These are phyloP conservation scores for Drosophila paranaensis DNA, from an alignment of 2,888 invertebrate species.

Conservation along the genomic window DNA sequence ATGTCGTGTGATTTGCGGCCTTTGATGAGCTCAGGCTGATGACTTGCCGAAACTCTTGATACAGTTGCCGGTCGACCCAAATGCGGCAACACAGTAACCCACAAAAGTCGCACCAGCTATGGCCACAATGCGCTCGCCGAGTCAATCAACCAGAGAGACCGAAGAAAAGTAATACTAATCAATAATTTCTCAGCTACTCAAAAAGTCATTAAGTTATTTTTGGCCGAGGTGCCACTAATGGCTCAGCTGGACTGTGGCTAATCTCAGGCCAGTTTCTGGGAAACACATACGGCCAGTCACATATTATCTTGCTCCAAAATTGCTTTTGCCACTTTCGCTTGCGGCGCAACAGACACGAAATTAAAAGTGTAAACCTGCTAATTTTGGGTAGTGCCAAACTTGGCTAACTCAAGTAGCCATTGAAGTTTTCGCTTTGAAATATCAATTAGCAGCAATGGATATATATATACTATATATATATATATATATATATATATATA, in stretches of 20 bases:
- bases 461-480: background rate
- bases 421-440: conserved; percentile 35
- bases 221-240: conserved; percentile 48
- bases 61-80: conserved; percentile 29
- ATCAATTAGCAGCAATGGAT: conserved; percentile 64
- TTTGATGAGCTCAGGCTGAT: conserved; percentile 24
- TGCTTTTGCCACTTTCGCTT: conserved; percentile 65
- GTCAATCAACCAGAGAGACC: conserved; percentile 13
- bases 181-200: conserved; percentile 73
- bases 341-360: conserved; percentile 56
- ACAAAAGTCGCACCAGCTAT: conserved; percentile 26
- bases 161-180: conserved; percentile 45
- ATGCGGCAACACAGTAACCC: conserved; percentile 54
- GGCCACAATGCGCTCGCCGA: conserved; percentile 38
- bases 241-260: conserved; percentile 29
- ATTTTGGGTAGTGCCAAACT: conserved; percentile 51
- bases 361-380: conserved; percentile 72
- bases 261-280: conserved; percentile 26
- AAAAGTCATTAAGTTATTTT: conserved; percentile 67
- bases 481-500: conserved; percentile 3
- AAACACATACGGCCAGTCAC: conserved; percentile 1
- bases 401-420: conserved; percentile 8
- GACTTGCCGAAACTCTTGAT: conserved; percentile 39
- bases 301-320: conserved; percentile 4
- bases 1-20: conserved; percentile 8